Percentiles rank a stretch among this genome's conserved stretches.
phyloP scores from a whole-genome alignment of 2,113 vertebrate genomes.

The Apistogramma diplotaenia region DNA sequence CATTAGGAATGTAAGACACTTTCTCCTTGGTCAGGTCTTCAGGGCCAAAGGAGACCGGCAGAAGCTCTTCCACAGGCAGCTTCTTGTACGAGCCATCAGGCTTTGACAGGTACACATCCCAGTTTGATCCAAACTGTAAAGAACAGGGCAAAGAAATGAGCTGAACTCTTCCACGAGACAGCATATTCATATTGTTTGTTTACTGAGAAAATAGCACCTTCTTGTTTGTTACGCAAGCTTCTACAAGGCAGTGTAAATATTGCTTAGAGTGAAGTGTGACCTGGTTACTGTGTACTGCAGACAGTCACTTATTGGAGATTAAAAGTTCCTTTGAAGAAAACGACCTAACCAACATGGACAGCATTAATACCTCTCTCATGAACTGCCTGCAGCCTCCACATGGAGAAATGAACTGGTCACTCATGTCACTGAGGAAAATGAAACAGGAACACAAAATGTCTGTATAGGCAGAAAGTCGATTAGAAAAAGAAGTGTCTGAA shows the following conservation, averaged over 20 bases:
- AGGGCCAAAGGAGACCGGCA: constrained; percentile 86
- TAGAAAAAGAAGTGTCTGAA: background rate
- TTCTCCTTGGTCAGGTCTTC: constrained; percentile 77
- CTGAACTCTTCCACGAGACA: background rate
- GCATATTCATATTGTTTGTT: background rate
- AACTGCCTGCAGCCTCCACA: constrained; percentile 94
- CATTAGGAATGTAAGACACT: background rate
- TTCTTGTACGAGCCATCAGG: constrained; percentile 74
- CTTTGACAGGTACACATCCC: constrained; percentile 85
- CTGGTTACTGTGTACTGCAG: background rate
- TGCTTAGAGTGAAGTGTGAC: background rate
- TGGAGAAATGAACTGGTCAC: constrained; percentile 82
- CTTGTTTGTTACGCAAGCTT: background rate
- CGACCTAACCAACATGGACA: background rate
- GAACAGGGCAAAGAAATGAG: background rate
- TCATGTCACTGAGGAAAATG: constrained; percentile 76
- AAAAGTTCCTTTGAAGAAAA: background rate
- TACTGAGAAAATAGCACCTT: background rate
- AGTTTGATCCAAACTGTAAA: constrained; percentile 84
- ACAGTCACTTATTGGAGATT: background rate
- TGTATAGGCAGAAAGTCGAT: background rate
- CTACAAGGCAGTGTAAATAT: background rate
- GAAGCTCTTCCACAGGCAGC: constrained; percentile 81
- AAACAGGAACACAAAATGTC: background rate
- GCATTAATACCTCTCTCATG: constrained; percentile 86